Evolutionary conservation across 2,113 vertebrate genomes (phyloP), one percentile per base, ranked within the genome.

Genomic region (Oplegnathus fasciatus): DNA sequence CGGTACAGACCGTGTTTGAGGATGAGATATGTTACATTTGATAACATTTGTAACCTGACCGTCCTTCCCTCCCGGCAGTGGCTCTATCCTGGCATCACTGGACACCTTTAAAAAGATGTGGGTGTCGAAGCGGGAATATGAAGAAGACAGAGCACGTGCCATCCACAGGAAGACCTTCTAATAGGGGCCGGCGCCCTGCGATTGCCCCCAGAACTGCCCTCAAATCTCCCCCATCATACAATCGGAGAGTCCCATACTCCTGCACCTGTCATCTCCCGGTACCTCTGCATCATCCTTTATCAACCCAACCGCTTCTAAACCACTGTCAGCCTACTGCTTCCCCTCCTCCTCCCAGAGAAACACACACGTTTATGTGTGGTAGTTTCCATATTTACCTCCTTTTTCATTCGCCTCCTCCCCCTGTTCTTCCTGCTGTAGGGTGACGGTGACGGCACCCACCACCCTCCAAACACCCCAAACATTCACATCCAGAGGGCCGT

Each of bases 21-120:
- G 37, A 26, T 11, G 3, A 9, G 11, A 26, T 1, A 9, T 28
- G 34, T 24, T 17, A 8, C 17, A 50, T 20, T 50, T 50, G 48
- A 24, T 20, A 2, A 44, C 6, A 11, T 10, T 10, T 28, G 18
- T 61, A 15, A 62, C 4, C 2, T 65, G 4, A 18, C 20, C 22
- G 6, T 52, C 6, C 32, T 71, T 8, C 58, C 55, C 30, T n/a
- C 20, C 28, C n/a, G 26, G 10, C 95, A 98, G 97, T 0, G 97
- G 97, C 78, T 98, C 97, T 32, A 98, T 98, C 89, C 88, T 98
- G 89, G 97, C 97, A 1, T 98, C 97, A 0, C 88, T 98, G 90
- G 97, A 98, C 93, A 98, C 97, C 55, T 98, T 98, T 80, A 98
- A 98, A 89, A 97, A 97, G 95, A 98, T 98, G 97, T 98, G 97